Percentiles rank a stretch among this genome's conserved stretches.
These are phyloP conservation scores for Troides helena DNA, from an alignment of 2,888 invertebrate species.

Conservation along the genomic window DNA sequence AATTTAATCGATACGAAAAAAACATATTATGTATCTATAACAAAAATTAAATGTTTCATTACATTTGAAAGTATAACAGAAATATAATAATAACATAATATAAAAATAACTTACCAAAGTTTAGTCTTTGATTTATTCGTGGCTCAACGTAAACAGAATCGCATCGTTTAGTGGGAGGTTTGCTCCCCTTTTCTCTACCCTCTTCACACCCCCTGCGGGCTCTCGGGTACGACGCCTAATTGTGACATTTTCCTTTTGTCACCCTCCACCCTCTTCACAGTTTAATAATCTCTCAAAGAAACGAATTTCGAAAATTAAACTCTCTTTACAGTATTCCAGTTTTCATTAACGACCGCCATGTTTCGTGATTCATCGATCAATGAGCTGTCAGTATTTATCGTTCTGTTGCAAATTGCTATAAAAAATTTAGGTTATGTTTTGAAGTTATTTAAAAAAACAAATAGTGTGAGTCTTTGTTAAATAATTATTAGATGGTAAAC, in stretches of 20 bases:
- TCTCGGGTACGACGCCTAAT: conserved; percentile 48
- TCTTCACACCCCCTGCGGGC: conserved; percentile 35
- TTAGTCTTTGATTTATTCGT: conserved; percentile 55
- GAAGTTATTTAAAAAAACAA: too few relatives aligned
- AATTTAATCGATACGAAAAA: too few relatives aligned
- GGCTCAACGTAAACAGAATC: conserved; percentile 62
- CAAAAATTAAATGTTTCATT: too few relatives aligned
- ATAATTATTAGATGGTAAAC: too few relatives aligned
- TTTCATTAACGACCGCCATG: conserved; percentile 34
- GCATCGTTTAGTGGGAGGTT: conserved; percentile 44
- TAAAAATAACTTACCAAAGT: conserved; percentile 67
- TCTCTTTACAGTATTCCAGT: conserved; percentile 39
- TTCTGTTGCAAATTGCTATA: not conserved
- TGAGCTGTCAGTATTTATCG: conserved; percentile 2
- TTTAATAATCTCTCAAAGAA: conserved; percentile 62
- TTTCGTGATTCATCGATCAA: conserved; percentile 20
- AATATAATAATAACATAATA: conserved; percentile 40
- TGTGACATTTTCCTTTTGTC: conserved; percentile 69
- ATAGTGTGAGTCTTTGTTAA: too few relatives aligned
- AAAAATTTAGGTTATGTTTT: too few relatives aligned
- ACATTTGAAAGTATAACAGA: too few relatives aligned
- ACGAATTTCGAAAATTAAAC: conserved; percentile 57
- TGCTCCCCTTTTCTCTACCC: conserved; percentile 31
- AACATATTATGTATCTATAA: too few relatives aligned
- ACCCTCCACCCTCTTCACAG: conserved; percentile 43